Percentiles rank a stretch among this genome's conserved stretches.
Evolutionary conservation across 2,113 vertebrate species (phyloP).

Genomic region (Semnornis frantzii): DNA sequence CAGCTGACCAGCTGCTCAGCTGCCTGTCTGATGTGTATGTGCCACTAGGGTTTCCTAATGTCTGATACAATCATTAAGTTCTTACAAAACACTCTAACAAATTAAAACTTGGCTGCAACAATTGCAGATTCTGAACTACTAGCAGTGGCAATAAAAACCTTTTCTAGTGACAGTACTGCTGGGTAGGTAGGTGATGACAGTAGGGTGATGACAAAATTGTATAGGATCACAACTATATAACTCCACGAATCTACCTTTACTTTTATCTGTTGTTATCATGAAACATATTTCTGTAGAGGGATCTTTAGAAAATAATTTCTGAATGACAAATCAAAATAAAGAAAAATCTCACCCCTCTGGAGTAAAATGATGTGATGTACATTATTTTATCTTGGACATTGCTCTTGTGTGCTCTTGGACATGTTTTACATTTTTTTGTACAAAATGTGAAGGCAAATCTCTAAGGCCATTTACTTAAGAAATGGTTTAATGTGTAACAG

Average conservation of each 20-base stretch:
- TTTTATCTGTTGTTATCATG: background rate
- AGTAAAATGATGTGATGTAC: background rate
- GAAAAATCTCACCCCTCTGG: background rate
- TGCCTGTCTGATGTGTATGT: background rate
- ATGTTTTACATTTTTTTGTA: background rate
- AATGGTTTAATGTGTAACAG: background rate
- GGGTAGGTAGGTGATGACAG: too few relatives aligned
- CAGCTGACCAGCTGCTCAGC: background rate
- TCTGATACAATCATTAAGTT: background rate
- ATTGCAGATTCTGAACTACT: background rate
- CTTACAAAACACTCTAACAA: background rate
- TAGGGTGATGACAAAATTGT: fast-evolving
- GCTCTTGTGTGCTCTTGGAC: background rate
- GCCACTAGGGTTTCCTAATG: background rate
- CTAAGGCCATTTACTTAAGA: background rate
- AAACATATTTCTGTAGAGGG: background rate
- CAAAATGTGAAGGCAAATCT: background rate
- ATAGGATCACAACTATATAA: background rate
- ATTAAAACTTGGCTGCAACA: background rate
- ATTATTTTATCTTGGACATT: background rate
- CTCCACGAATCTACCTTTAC: background rate
- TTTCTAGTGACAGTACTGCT: background rate
- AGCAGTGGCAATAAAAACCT: background rate
- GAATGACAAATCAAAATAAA: background rate
- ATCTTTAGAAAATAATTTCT: background rate